Evolutionary conservation across 2,113 vertebrate genomes (phyloP), one percentile per base, ranked within the genome.

Genomic region (Alces alces): DNA sequence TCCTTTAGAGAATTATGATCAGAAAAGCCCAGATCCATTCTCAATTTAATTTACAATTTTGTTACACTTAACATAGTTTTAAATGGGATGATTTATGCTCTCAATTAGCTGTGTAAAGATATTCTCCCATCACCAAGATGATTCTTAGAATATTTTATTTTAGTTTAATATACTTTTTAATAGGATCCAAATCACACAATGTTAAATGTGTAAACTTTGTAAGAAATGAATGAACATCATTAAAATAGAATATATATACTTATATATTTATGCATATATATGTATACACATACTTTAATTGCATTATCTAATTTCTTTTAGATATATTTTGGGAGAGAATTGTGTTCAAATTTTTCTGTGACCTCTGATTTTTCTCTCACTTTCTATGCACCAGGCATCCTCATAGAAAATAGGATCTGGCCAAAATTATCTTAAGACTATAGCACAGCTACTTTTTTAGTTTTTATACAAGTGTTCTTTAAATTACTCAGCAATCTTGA

Each of bases 41-140:
- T 96, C 83, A 83, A 43, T 96, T 93, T 97, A 95, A 97, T 93
- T 86, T 50, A 64, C 60, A 89, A 80, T 97, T 76, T 84, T 12
- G 1, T 97, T 96, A 89, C 36, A 93, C 16, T 97, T 39, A 28
- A 95, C 7, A 52, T 50, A 66, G 3, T 90, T 97, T 96, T 96
- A 97, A 97, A 97, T 54, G 25, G 84, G 45, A 91, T 97, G 85
- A 98, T 97, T 39, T 96, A 50, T 97, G 89, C 91, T 96, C 91
- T 97, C 97, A 98, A 86, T 98, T 98, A 98, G 76, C 47, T 92
- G 39, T 78, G 7, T 95, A 92, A 93, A 98, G 97, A 83, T 94
- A 93, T 58, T 86, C 88, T 97, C 97, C 79, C 95, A 39, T 91
- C 57, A 86, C 57, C 79, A n/a, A 93, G 94, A 94, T 97, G 28